Evolutionary conservation across 2,888 invertebrate species (phyloP), one percentile per base, ranked within the genome.

Genomic region (Andricus curvator): DNA sequence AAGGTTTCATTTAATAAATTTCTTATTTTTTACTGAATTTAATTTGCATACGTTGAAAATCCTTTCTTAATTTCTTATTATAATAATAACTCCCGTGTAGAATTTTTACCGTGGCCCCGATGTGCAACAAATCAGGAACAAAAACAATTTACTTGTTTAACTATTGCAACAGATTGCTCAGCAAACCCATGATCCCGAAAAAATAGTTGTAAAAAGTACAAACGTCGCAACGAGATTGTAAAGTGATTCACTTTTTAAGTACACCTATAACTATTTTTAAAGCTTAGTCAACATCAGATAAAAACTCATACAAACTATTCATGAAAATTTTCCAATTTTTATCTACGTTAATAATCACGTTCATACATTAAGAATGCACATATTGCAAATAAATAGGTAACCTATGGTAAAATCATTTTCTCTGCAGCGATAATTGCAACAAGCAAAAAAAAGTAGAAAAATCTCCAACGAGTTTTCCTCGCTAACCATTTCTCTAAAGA

Each of bases 401-500:
- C 48, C 15, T 17, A 22, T n/a, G 44, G 22, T 17, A 48, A 70
- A 70, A 51, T 9, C 20, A 33, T 29, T 51, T n/a, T 37, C 41
- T 70, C 20, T 51, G 51, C n/a, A 70, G 20, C 29, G 51, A 70
- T 70, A 51, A 70, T 70, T 70, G 70, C 51, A 56, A 56, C 33
- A 33, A 51, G 33, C 13, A 56, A 56, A 51, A 74, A 74, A 20
- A 74, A 29, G 29, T 17, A 70, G 51, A 33, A 74, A 74, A 74
- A 74, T n/a, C 33, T 33, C 20, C 51, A 70, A 74, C 33, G 74
- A 33, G 33, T 74, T 74, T 74, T 74, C 33, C 56, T 56, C 56
- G 33, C 33, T 13, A 56, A n/a, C n/a, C 29, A 74, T 74, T 74
- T 74, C 74, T 74, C 74, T 74, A n/a, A 56, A 74, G 74, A 74